Evolutionary conservation across 2,113 vertebrate species (phyloP), one percentile per base, ranked within the genome.

Genomic region (Macrotus californicus): DNA sequence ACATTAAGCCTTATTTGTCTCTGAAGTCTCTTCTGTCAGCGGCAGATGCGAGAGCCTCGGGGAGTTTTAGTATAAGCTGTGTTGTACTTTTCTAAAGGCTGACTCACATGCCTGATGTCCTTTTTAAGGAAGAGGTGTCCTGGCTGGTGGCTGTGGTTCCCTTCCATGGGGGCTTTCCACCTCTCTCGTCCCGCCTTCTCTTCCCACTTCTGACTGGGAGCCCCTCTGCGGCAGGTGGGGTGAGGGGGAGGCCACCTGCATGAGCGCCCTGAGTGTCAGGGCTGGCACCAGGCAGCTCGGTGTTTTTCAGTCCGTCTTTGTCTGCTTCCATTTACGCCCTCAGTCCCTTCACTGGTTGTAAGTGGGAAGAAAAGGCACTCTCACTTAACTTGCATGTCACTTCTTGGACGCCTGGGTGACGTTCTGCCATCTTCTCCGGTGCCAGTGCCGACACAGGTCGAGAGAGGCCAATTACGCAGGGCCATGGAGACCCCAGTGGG

Each of bases 41-140:
- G 39, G 13, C 2, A 39, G 66, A 4, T 13, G 56, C 13, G 11
- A 13, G 80, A 13, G 1, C 6, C 64, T 34, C 3, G 8, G 9
- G 4, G 41, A 5, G 3, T 11, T 41, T 41, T 14, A 3, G 26
- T 18, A 14, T 21, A 2, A 2, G 36, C 24, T 19, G 1, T 10
- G 64, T 54, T 43, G 1, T 2, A 36, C 2, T 15, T 70, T 61
- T 69, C 11, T 19, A 3, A 16, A 67, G 67, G 64, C 46, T 41
- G 86, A 29, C 59, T 73, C n/a, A 12, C 11, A 3, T 67, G 21
- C 8, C 43, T 3, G 0, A 7, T 9, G 59, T 39, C 66, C 85
- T 76, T 52, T 59, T 72, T 93, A 16, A 79, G 92, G 96, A 91
- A 85, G 87, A 48, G 29, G 70, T 19, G 64, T 41, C 87, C 89